A percentile compares a stretch with the other conserved stretches of the same genome.
phyloP scores from a whole-genome alignment of 2,888 invertebrate genomes.

The Nineta flava region DNA sequence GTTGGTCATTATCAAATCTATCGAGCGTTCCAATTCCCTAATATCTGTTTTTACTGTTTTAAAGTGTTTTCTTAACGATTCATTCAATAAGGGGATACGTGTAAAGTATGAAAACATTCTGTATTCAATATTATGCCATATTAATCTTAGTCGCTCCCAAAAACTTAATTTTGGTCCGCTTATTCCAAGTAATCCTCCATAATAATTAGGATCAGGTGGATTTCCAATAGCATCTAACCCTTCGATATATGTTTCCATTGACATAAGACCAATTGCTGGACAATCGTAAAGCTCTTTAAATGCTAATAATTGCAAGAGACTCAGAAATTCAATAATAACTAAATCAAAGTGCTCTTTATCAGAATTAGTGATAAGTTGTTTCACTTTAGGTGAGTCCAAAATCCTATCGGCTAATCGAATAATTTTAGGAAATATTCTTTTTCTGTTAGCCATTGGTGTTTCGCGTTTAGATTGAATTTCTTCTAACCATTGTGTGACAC shows the following conservation, averaged over 20 bases:
- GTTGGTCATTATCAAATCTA: too few species aligned
- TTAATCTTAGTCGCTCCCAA: too few species aligned
- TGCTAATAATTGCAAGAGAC: background rate
- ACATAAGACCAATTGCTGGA: background rate
- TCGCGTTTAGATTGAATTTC: background rate
- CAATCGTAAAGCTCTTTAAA: conserved; percentile 2
- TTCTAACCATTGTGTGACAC: background rate
- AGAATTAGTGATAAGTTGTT: background rate
- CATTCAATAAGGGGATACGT: too few species aligned
- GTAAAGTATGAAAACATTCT: too few species aligned
- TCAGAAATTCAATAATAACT: background rate
- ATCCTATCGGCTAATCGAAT: background rate
- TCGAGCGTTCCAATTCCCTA: too few species aligned
- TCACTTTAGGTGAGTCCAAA: background rate
- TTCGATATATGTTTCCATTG: background rate
- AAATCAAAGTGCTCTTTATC: background rate
- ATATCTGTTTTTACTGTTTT: too few species aligned
- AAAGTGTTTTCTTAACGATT: too few species aligned
- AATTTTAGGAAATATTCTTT: background rate
- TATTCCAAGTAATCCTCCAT: too few species aligned
- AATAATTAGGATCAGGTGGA: background rate
- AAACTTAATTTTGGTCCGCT: too few species aligned
- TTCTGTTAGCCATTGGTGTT: background rate
- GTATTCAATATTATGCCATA: too few species aligned
- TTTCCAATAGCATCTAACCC: background rate